Conservation (phyloP, 1,140 invertebrate species). For the Propsilocerus akamusi region DNA sequence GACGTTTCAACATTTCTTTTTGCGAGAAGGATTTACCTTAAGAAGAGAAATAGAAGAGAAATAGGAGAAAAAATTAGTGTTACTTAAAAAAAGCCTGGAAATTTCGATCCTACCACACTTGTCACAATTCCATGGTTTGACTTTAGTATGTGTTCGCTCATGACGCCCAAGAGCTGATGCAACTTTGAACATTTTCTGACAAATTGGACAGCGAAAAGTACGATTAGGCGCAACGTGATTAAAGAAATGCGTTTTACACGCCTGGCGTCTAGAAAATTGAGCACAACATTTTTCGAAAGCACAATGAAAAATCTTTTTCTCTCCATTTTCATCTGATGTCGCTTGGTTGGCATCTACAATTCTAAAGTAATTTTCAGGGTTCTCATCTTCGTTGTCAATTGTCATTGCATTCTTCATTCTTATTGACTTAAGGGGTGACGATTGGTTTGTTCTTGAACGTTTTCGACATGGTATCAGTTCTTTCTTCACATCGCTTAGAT, state of each 20-base stretch:
- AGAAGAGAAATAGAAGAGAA: no score
- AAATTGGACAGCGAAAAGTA: not conserved
- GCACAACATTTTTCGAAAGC: not conserved
- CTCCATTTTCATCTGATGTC: not conserved
- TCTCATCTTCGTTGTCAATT: no score
- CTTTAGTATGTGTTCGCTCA: not conserved
- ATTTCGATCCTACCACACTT: not conserved
- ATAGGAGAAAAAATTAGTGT: not conserved
- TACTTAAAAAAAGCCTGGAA: no score
- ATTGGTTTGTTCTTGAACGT: no score
- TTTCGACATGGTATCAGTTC: no score
- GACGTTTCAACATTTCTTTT: not conserved
- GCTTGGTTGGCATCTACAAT: not conserved
- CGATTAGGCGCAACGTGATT: not conserved
- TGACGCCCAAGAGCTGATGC: not conserved
- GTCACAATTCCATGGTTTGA: not conserved
- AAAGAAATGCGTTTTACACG: not conserved
- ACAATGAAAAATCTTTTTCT: conserved; percentile 1
- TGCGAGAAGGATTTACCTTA: not conserved
- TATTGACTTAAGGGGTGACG: no score
- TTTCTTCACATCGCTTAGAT: no score
- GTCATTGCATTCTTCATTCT: no score
- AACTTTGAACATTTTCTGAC: not conserved
- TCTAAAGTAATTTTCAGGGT: not conserved
- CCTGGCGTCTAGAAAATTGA: not conserved